Conservation (phyloP, 2,888 invertebrate species). For the Dryocosmus kuriphilus region DNA sequence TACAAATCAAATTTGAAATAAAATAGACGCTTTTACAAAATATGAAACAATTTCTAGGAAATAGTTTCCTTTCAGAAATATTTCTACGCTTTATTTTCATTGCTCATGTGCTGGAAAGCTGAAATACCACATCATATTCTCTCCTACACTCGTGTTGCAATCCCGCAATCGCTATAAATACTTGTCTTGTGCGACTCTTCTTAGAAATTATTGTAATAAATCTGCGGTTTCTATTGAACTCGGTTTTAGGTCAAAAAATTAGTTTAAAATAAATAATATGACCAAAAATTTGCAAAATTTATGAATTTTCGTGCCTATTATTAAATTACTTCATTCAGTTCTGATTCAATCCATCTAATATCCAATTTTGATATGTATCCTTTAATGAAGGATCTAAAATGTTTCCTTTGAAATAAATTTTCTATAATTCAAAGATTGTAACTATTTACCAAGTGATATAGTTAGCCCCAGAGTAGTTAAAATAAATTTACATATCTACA, state of each 20-base stretch:
- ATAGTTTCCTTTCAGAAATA: not conserved
- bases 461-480: constrained; percentile 17
- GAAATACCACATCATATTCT: constrained; percentile 12
- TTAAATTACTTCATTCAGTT: not conserved
- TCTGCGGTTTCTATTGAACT: constrained; percentile 11
- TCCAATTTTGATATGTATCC: constrained; percentile 26
- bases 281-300: not conserved
- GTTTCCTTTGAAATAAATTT: not conserved
- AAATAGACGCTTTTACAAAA: not conserved
- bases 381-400: not conserved
- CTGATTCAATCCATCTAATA: not conserved
- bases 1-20: not conserved
- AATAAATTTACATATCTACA: constrained; percentile 37
- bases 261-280: not conserved
- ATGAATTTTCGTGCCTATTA: not conserved
- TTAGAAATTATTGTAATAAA: constrained; percentile 31
- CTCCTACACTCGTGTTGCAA: constrained; percentile 19
- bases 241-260: not conserved
- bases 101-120: constrained; percentile 18
- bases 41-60: not conserved
- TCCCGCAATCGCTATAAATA: constrained; percentile 37
- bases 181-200: constrained; percentile 30
- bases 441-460: constrained; percentile 11
- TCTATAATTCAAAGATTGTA: not conserved
- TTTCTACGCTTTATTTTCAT: constrained; percentile 1